These are phyloP conservation scores for Antheraea assamensis DNA, from an alignment of 2,888 invertebrate species.

Conservation along the genomic window DNA sequence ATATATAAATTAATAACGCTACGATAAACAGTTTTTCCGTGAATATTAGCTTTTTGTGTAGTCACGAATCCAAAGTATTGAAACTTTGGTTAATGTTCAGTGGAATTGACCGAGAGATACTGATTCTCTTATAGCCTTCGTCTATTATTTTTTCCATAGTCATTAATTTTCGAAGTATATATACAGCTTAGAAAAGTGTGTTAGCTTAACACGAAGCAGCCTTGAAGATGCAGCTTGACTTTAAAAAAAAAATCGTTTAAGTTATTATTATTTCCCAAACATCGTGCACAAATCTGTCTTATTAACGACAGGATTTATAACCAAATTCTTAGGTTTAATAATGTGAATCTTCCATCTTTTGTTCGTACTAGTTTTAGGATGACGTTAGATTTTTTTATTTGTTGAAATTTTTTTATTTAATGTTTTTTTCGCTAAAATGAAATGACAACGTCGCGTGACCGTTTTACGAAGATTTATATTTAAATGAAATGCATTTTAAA, in stretches of 20 bases:
- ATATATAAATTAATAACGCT: not conserved
- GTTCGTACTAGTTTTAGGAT: slow-evolving; percentile 59
- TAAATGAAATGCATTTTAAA: not conserved
- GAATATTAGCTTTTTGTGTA: not conserved
- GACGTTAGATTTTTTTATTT: slow-evolving; percentile 45
- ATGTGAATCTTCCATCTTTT: slow-evolving; percentile 58
- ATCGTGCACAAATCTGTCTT: slow-evolving; percentile 60
- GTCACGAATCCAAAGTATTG: not conserved
- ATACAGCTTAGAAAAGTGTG: not conserved
- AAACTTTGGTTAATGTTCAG: not conserved
- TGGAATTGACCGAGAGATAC: not conserved
- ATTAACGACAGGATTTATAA: slow-evolving; percentile 40
- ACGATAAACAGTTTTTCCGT: not conserved
- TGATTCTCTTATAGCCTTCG: not conserved
- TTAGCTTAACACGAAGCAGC: not conserved
- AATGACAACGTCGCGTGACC: slow-evolving; percentile 16
- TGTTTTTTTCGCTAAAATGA: slow-evolving; percentile 29
- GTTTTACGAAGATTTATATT: slow-evolving; percentile 15
- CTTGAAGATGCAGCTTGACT: not conserved
- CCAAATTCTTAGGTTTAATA: slow-evolving; percentile 59
- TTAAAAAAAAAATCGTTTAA: not conserved
- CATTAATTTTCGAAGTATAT: not conserved
- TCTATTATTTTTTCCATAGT: not conserved
- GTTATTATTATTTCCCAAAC: slow-evolving; percentile 26
- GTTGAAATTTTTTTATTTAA: slow-evolving; percentile 39